Evolutionary conservation across 1,140 invertebrate genomes (phyloP).

Genomic region (Trichonephila inaurata): DNA sequence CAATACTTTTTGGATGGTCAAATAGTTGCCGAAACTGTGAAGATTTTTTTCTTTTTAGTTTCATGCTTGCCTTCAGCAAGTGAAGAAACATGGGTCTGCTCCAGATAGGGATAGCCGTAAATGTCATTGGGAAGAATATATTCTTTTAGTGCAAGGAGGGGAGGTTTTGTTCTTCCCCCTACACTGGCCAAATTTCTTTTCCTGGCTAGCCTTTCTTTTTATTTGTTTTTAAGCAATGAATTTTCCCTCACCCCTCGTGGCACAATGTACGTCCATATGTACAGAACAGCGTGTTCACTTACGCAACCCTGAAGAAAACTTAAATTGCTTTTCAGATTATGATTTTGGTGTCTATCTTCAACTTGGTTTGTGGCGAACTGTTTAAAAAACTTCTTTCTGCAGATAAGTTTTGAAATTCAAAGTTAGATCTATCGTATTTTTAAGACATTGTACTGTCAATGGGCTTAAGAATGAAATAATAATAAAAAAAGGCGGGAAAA

Average conservation of each 20-base stretch:
- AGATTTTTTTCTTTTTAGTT: background rate
- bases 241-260: background rate
- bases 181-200: slow-evolving; percentile 59
- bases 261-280: background rate
- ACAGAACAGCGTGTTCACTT: slow-evolving; percentile 14
- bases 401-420: no score
- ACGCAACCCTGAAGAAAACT: slow-evolving; percentile 4
- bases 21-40: background rate
- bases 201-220: background rate
- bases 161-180: no score
- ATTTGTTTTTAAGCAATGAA: slow-evolving; percentile 32
- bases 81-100: background rate
- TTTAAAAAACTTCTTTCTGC: no score
- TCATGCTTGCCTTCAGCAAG: background rate
- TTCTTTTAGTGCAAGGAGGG: background rate
- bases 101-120: slow-evolving; percentile 44
- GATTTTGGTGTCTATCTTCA: background rate
- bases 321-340: slow-evolving; percentile 57
- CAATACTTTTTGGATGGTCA: background rate
- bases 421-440: no score
- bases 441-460: no score
- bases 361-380: no score
- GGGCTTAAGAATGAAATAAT: no score
- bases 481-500: no score
- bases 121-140: slow-evolving; percentile 43